Evolutionary conservation across 2,888 invertebrate species (phyloP).

Genomic region (Deilephila porcellus): DNA sequence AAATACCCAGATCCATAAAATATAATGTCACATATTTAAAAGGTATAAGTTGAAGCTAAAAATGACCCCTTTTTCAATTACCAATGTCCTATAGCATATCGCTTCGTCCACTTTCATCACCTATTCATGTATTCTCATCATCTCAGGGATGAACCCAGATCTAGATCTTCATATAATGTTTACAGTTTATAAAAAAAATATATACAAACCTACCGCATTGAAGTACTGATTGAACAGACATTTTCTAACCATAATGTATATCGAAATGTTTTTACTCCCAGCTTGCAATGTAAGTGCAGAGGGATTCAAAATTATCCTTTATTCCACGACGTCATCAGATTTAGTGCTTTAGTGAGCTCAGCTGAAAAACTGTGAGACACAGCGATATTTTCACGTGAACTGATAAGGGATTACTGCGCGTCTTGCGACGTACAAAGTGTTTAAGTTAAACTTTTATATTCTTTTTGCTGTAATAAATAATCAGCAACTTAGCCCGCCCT

Average conservation of each 20-base stretch:
- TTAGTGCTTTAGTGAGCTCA: conserved; percentile 31
- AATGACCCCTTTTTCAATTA: too few species aligned
- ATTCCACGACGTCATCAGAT: conserved; percentile 34
- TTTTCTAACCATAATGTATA: background rate
- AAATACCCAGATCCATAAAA: too few species aligned
- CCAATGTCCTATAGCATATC: too few species aligned
- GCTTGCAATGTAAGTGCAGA: conserved; percentile 37
- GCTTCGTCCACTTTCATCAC: too few species aligned
- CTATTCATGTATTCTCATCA: too few species aligned
- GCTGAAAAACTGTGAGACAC: conserved; percentile 36
- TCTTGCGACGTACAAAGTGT: conserved; percentile 27
- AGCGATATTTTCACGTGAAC: conserved; percentile 38
- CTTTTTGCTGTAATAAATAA: conserved; percentile 26
- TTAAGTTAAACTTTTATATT: conserved; percentile 27
- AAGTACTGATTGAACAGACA: background rate
- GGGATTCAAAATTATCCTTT: conserved; percentile 35
- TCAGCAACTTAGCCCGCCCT: conserved; percentile 9
- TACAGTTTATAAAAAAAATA: too few species aligned
- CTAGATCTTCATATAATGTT: too few species aligned
- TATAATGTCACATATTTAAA: too few species aligned
- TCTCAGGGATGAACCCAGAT: too few species aligned
- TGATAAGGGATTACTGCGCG: conserved; percentile 30
- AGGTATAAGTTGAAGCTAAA: too few species aligned
- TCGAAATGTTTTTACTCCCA: conserved; percentile 31
- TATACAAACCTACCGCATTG: too few species aligned